Percentiles rank a stretch among this genome's conserved stretches.
Conservation (phyloP, 2,113 vertebrate genomes). For the Erythrocercus mccallii region DNA sequence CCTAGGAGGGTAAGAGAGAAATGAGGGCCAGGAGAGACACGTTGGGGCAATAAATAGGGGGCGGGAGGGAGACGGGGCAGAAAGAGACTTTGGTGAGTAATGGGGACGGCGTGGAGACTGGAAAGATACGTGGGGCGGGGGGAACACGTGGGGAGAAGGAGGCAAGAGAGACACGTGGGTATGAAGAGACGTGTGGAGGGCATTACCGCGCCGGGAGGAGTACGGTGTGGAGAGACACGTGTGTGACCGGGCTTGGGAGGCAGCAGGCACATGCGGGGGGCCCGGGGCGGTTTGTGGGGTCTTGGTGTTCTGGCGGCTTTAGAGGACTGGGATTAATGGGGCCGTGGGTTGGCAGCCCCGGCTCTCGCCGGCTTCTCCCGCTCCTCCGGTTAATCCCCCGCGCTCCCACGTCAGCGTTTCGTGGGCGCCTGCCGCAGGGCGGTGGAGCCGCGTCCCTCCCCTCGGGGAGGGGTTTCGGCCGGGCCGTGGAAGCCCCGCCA, state of each 20-base stretch:
- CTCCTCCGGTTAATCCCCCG: not conserved
- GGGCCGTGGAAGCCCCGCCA: rapidly evolving
- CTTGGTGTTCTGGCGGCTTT: no score
- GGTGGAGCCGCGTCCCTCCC: not conserved
- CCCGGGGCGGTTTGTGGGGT: rapidly evolving
- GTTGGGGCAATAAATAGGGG: not conserved
- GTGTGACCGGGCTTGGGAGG: not conserved
- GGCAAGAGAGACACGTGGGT: not conserved
- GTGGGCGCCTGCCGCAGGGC: not conserved
- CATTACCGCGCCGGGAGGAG: not conserved
- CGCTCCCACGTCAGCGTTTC: not conserved
- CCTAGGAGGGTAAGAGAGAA: not conserved
- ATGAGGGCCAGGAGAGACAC: no score
- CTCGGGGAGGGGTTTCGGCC: not conserved
- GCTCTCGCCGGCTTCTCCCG: not conserved
- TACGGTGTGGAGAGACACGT: not conserved
- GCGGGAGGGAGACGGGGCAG: not conserved
- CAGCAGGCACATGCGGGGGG: not conserved
- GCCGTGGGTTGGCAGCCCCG: no score
- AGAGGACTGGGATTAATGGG: not conserved
- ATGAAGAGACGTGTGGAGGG: not conserved
- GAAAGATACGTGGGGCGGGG: not conserved
- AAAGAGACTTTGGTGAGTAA: not conserved
- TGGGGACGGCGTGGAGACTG: not conserved
- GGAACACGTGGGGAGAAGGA: no score